Evolutionary conservation across 2,888 invertebrate genomes (phyloP).

Genomic region (Hylaea fasciaria): DNA sequence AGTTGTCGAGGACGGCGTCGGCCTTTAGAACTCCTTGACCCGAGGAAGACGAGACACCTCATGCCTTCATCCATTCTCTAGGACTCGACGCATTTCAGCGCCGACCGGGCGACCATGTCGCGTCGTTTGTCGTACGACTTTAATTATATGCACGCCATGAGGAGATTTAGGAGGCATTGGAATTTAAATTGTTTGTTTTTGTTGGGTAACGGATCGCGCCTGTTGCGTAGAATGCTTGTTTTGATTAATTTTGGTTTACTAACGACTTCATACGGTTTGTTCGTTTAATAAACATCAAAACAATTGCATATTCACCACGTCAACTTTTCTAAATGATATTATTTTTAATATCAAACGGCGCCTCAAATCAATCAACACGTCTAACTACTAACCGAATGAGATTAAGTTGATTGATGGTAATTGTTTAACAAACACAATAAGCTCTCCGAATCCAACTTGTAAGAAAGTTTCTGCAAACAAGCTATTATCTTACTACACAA

Average conservation of each 20-base stretch:
- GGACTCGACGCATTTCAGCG: conserved; percentile 30
- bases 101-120: conserved; percentile 4
- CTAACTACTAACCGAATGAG: no score
- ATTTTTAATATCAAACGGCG: no score
- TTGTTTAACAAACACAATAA: no score
- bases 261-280: neutral
- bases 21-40: conserved; percentile 64
- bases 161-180: conserved; percentile 33
- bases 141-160: conserved; percentile 35
- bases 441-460: no score
- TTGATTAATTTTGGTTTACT: neutral
- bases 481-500: neutral
- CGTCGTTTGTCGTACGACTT: conserved; percentile 24
- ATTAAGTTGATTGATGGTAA: no score
- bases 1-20: conserved; percentile 43
- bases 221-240: conserved; percentile 13
- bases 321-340: no score
- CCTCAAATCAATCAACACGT: no score
- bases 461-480: neutral
- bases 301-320: no score
- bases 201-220: conserved; percentile 17
- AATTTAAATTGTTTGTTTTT: conserved; percentile 28
- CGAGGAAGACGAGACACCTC: conserved; percentile 36
- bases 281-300: neutral
- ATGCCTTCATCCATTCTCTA: conserved; percentile 14